A percentile compares a stretch with the other conserved stretches of the same genome.
Conservation (phyloP, 2,888 invertebrate genomes). For the Leistus spinibarbis region DNA sequence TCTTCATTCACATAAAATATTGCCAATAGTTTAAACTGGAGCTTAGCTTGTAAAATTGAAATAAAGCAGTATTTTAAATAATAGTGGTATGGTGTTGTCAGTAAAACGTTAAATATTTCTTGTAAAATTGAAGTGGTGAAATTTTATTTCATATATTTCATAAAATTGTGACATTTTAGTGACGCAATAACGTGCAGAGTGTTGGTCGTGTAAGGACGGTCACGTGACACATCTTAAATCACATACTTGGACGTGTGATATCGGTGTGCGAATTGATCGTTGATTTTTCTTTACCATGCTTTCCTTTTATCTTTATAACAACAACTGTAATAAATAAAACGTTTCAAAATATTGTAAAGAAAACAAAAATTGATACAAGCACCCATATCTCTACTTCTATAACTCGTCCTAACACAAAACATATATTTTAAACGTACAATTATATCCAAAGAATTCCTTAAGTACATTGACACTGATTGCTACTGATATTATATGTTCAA, state of each 20-base stretch:
- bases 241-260: constrained; percentile 13
- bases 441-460: not conserved
- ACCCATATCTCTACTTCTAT: not conserved
- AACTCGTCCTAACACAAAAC: not conserved
- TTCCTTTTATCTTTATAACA: constrained; percentile 19
- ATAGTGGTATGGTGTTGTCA: not conserved
- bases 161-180: not conserved
- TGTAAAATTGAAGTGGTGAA: not conserved
- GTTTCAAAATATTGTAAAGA: not conserved
- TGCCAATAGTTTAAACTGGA: not conserved
- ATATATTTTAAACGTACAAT: not conserved
- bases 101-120: not conserved
- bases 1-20: not conserved
- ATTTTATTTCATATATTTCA: not conserved
- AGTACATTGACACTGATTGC: not conserved
- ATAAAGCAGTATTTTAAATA: not conserved
- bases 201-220: not conserved
- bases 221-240: constrained; percentile 11
- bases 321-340: constrained; percentile 14
- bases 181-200: not conserved
- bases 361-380: constrained; percentile 4
- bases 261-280: constrained; percentile 17
- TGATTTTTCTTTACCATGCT: constrained; percentile 6
- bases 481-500: not conserved
- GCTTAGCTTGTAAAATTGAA: not conserved